Evolutionary conservation across 1,140 invertebrate species (phyloP).

Genomic region (Drosophila truncata): DNA sequence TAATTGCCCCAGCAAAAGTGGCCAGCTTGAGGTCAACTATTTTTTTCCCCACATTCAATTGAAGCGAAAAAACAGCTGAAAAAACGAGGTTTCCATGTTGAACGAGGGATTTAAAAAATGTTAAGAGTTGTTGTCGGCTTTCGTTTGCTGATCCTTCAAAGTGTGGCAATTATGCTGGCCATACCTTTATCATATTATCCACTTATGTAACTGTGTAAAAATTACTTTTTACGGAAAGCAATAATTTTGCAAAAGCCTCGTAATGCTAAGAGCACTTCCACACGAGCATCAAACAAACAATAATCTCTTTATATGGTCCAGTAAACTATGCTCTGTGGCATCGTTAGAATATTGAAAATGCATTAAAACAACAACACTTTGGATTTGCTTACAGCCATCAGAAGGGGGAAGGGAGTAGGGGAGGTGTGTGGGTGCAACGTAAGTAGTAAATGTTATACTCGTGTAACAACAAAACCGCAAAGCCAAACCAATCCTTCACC

Average conservation of each 20-base stretch:
- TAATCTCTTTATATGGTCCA: slow-evolving; percentile 45
- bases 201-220: background rate
- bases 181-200: slow-evolving; percentile 1
- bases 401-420: background rate
- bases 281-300: slow-evolving; percentile 11
- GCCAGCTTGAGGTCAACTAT: slow-evolving; percentile 46
- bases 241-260: slow-evolving; percentile 1
- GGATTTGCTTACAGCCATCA: slow-evolving; percentile 17
- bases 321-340: slow-evolving; percentile 15
- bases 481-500: slow-evolving; percentile 45
- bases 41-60: slow-evolving; percentile 49
- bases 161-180: background rate
- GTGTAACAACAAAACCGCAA: slow-evolving; percentile 75
- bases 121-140: background rate
- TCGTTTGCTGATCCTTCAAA: slow-evolving; percentile 3
- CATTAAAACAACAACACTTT: slow-evolving; percentile 32
- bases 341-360: slow-evolving; percentile 42
- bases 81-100: slow-evolving; percentile 6
- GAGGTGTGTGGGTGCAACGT: slow-evolving; percentile 10
- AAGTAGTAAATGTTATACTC: slow-evolving; percentile 77
- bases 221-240: background rate
- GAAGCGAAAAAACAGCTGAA: slow-evolving; percentile 30
- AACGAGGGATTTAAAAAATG: background rate
- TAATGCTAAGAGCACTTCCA: slow-evolving; percentile 45
- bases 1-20: slow-evolving; percentile 60